Evolutionary conservation across 1,140 invertebrate genomes (phyloP).

Genomic region (Homarus americanus): DNA sequence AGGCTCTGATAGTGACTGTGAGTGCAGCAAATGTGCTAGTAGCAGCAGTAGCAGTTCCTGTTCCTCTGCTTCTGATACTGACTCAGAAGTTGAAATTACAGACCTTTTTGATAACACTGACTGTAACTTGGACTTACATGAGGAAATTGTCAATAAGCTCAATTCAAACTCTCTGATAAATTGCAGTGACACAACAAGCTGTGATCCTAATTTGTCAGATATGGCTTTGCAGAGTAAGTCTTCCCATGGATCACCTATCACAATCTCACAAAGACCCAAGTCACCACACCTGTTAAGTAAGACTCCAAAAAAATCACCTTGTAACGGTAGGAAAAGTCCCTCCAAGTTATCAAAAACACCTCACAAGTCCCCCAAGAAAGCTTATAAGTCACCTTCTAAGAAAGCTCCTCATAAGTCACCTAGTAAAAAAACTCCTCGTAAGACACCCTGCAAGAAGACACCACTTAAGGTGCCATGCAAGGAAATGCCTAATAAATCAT

Average conservation of each 20-base stretch:
- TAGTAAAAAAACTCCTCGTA: slow-evolving; percentile 35
- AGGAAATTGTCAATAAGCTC: background rate
- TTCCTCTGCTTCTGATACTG: slow-evolving; percentile 4
- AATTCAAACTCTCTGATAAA: background rate
- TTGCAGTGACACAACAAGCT: background rate
- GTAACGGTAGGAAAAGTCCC: background rate
- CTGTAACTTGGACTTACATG: background rate
- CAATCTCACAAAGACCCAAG: background rate
- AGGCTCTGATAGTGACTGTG: slow-evolving; percentile 32
- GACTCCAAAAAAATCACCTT: slow-evolving; percentile 8
- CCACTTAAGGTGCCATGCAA: background rate
- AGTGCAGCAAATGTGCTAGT: slow-evolving; percentile 25
- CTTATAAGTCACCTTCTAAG: slow-evolving; percentile 22
- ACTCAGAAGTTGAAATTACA: slow-evolving; percentile 13
- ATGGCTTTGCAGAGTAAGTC: background rate
- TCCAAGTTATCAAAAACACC: background rate
- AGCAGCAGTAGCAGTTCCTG: slow-evolving; percentile 19
- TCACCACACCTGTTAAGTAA: background rate
- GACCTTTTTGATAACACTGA: background rate
- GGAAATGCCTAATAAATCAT: background rate
- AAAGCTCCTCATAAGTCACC: slow-evolving; percentile 35
- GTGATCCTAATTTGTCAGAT: background rate
- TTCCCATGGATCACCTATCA: background rate
- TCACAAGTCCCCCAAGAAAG: slow-evolving; percentile 5
- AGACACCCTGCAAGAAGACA: slow-evolving; percentile 5